Conservation (phyloP, 1,140 invertebrate genomes). For the Mamestra configurata region DNA sequence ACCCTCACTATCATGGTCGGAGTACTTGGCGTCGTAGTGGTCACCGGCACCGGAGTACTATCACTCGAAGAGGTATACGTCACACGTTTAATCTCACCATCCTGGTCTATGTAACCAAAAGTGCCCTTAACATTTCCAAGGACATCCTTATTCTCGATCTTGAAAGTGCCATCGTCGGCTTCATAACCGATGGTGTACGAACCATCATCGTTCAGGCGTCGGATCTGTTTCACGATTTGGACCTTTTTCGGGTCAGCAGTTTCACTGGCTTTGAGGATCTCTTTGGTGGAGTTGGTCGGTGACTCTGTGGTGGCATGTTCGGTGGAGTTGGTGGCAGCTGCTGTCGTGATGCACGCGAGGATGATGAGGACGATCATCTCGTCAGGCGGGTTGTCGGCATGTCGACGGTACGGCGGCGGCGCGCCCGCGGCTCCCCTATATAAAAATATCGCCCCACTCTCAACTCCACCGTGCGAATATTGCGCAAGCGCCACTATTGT, state of each 20-base stretch:
- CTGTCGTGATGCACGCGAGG: slow-evolving; percentile 84
- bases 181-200: slow-evolving; percentile 96
- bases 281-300: slow-evolving; percentile 76
- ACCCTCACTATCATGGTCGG: slow-evolving; percentile 79
- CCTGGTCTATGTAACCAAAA: slow-evolving; percentile 94
- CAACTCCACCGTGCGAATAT: slow-evolving; percentile 79
- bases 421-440: slow-evolving; percentile 77
- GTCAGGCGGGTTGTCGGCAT: slow-evolving; percentile 76
- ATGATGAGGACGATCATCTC: slow-evolving; percentile 79
- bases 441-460: slow-evolving; percentile 85
- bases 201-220: slow-evolving; percentile 94
- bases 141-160: slow-evolving; percentile 94
- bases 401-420: slow-evolving; percentile 78
- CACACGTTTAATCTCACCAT: slow-evolving; percentile 94
- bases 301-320: slow-evolving; percentile 68
- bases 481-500: slow-evolving; percentile 84
- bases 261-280: slow-evolving; percentile 88
- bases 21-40: slow-evolving; percentile 82
- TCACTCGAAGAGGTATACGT: slow-evolving; percentile 91
- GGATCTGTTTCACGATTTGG: slow-evolving; percentile 92
- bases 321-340: slow-evolving; percentile 88
- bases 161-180: slow-evolving; percentile 94
- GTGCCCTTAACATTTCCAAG: slow-evolving; percentile 95
- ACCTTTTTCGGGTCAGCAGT: slow-evolving; percentile 88
- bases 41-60: slow-evolving; percentile 81